Conservation (phyloP, 2,113 vertebrate species). For the Chinchilla lanigera region DNA sequence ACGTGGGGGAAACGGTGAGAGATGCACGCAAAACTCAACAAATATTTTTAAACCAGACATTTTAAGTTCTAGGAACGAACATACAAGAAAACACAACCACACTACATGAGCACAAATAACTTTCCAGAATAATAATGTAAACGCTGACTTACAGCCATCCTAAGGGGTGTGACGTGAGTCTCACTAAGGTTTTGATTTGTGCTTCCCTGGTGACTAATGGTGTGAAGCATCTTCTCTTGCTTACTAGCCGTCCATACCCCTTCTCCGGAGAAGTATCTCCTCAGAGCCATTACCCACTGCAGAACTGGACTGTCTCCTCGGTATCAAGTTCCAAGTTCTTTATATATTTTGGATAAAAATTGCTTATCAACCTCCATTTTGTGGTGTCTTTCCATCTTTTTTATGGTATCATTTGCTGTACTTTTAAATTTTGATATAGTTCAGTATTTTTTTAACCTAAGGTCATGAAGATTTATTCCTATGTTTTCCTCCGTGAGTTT, state of each 20-base stretch:
- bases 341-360: background rate
- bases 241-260: background rate
- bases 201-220: background rate
- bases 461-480: constrained; percentile 34
- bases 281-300: background rate
- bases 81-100: constrained; percentile 7
- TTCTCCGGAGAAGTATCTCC: constrained; percentile 12
- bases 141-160: background rate
- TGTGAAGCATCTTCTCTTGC: background rate
- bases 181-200: background rate
- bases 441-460: background rate
- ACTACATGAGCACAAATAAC: background rate
- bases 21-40: background rate
- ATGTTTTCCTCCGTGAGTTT: background rate
- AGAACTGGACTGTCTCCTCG: background rate
- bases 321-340: background rate
- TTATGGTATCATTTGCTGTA: background rate
- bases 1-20: background rate
- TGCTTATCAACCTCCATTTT: background rate
- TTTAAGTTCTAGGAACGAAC: background rate
- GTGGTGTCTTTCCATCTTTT: background rate
- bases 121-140: background rate
- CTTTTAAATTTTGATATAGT: background rate
- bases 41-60: background rate
- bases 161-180: background rate